Evolutionary conservation across 1,140 invertebrate species (phyloP), one percentile per base, ranked within the genome.

Genomic region (Heliothis virescens): DNA sequence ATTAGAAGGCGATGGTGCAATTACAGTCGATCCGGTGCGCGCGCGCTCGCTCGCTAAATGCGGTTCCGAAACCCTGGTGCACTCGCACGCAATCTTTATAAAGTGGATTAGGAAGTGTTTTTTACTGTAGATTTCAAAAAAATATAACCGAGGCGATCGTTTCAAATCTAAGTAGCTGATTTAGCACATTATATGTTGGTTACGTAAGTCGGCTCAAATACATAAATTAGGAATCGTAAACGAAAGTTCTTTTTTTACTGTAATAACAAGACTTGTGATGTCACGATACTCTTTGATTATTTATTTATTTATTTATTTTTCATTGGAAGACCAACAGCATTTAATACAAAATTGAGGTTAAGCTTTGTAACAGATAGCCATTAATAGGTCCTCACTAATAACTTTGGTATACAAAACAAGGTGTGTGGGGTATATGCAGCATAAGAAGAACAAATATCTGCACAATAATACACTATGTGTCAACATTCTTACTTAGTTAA

Each of bases 1-100:
- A 87, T 87, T 84, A 86, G 67, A 83, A 73, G 69, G 76, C 73
- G 67, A 83, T 83, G 84, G 76, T 83, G 82, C 84, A 87, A 87
- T 87, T 85, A 82, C n/a, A 53, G 79, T 53, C 67, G 78, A 84
- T 83, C 65, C 73, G 78, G 76, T 75, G 78, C 73, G 53, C 74
- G 52, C 55, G n/a, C 74, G 65, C 69, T 67, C 50, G 18, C 9
- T 75, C 12, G 67, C 73, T 83, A 72, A 74, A 80, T 60, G 60
- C 59, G 15, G 79, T 76, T 78, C 72, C 59, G 53, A 81, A 80
- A 74, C 79, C 75, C 21, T 53, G 2, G 16, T 71, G 53, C 55
- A 71, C 34, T 34, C 48, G 34, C 53, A 72, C 57, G 69, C 69
- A 65, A 72, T 73, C 62, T 65, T 57, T 55, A 59, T 47, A 65